Percentiles rank a stretch among this genome's conserved stretches.
Conservation (phyloP, 2,797 vertebrate species). For the Tragopan temminckii region DNA sequence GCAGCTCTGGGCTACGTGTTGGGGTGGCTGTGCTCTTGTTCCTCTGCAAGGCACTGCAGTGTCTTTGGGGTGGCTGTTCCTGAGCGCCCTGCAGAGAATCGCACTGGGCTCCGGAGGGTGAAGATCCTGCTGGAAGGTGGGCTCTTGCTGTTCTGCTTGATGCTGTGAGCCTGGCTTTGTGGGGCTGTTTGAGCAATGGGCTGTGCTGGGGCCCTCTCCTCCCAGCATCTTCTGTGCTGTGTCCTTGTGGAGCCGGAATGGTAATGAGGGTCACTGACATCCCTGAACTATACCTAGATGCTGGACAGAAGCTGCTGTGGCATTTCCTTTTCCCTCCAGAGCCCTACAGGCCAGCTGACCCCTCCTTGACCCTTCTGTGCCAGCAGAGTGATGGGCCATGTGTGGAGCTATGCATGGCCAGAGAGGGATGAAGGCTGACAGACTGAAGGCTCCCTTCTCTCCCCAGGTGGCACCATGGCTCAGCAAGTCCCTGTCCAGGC, state of each 20-base stretch:
- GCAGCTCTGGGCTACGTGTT: neutral
- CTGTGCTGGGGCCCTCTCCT: neutral
- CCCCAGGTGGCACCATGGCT: conserved; percentile 89
- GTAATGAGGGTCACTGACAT: neutral
- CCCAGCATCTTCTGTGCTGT: neutral
- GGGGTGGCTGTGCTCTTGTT: neutral
- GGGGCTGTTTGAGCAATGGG: neutral
- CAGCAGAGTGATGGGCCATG: neutral
- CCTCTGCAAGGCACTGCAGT: neutral
- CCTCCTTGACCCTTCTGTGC: neutral
- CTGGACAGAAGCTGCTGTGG: neutral
- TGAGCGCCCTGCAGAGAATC: neutral
- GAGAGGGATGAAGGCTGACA: neutral
- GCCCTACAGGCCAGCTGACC: neutral
- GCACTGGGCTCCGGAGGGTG: neutral
- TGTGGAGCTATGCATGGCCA: neutral
- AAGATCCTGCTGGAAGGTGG: neutral
- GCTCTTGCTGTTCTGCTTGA: fast-evolving
- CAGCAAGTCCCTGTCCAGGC: conserved; percentile 95
- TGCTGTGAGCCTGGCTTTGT: neutral
- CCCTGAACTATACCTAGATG: neutral
- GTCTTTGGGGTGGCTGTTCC: neutral
- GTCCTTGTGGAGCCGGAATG: neutral
- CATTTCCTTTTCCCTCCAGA: neutral
- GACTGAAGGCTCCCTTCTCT: conserved; percentile 44